Conservation (phyloP, 2,113 vertebrate genomes). For the Octodon degus region DNA sequence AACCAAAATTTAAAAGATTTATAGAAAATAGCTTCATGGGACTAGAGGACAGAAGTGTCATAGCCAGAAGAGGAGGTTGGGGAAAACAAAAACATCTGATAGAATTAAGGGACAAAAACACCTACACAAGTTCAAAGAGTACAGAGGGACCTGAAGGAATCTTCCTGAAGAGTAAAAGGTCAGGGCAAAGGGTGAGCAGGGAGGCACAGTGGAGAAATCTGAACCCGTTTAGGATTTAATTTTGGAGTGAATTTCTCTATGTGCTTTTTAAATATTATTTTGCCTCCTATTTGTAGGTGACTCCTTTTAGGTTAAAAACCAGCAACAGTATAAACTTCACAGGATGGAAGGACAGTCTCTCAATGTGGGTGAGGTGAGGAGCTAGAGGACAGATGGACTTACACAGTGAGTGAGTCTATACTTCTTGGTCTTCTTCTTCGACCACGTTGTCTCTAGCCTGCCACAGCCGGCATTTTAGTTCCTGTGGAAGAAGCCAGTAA, state of each 20-base stretch:
- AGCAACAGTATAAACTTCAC: slow-evolving; percentile 36
- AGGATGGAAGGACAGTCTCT: slow-evolving; percentile 42
- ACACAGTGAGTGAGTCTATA: slow-evolving; percentile 81
- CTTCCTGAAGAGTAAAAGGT: background rate
- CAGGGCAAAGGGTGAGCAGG: rapidly evolving
- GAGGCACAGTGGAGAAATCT: background rate
- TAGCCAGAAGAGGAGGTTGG: background rate
- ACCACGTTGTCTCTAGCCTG: background rate
- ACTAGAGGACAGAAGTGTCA: slow-evolving; percentile 45
- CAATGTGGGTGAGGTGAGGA: slow-evolving; percentile 53
- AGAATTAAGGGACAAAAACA: slow-evolving; percentile 50
- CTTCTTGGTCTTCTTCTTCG: slow-evolving; percentile 48
- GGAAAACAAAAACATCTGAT: slow-evolving; percentile 59
- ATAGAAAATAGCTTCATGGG: slow-evolving; percentile 73
- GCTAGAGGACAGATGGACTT: slow-evolving; percentile 73
- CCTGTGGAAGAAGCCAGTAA: slow-evolving; percentile 95
- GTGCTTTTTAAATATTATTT: slow-evolving; percentile 26
- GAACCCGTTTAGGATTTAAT: background rate
- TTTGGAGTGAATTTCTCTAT: background rate
- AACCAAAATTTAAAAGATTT: slow-evolving; percentile 78
- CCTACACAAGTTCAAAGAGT: background rate
- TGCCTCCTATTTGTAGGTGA: slow-evolving; percentile 56
- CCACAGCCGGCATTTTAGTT: slow-evolving; percentile 85
- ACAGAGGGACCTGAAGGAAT: background rate
- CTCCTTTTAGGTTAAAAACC: background rate